A percentile compares a stretch with the other conserved stretches of the same genome.
Conservation (phyloP, 37 sponge, comb jelly and placozoan genomes). For the Diacarnus erythraeanus region DNA sequence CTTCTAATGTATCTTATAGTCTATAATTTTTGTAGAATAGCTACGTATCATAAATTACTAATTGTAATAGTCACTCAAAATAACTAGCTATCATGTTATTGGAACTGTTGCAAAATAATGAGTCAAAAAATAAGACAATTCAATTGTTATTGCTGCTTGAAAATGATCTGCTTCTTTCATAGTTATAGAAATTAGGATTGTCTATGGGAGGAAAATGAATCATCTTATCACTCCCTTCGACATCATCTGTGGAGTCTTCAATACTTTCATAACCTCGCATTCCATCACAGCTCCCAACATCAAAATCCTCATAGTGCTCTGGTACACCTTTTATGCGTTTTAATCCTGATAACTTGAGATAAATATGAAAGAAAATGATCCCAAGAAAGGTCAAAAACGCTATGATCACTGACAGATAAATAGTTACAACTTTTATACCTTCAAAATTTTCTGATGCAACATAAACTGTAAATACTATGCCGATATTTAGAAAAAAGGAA, state of each 20-base stretch:
- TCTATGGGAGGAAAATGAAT: neutral
- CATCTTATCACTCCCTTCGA: neutral
- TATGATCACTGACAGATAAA: neutral
- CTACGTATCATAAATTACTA: too few relatives aligned
- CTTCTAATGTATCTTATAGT: too few relatives aligned
- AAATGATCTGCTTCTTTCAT: too few relatives aligned
- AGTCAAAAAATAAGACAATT: too few relatives aligned
- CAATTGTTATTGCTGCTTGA: too few relatives aligned
- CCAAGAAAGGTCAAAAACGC: neutral
- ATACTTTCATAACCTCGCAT: neutral
- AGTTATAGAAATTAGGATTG: neutral
- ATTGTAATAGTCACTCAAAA: too few relatives aligned
- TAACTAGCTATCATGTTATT: too few relatives aligned
- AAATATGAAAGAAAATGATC: neutral
- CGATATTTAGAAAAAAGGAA: slow-evolving; percentile 2
- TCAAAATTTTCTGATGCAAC: neutral
- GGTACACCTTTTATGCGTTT: neutral
- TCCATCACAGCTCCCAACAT: neutral
- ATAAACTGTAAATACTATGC: neutral
- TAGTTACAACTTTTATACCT: neutral
- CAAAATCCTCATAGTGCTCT: neutral
- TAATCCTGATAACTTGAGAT: neutral
- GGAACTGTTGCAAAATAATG: too few relatives aligned
- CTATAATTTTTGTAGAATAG: too few relatives aligned
- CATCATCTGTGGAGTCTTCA: neutral